Evolutionary conservation across 2,888 invertebrate species (phyloP).

Genomic region (Eumacrocentrus americanus): DNA sequence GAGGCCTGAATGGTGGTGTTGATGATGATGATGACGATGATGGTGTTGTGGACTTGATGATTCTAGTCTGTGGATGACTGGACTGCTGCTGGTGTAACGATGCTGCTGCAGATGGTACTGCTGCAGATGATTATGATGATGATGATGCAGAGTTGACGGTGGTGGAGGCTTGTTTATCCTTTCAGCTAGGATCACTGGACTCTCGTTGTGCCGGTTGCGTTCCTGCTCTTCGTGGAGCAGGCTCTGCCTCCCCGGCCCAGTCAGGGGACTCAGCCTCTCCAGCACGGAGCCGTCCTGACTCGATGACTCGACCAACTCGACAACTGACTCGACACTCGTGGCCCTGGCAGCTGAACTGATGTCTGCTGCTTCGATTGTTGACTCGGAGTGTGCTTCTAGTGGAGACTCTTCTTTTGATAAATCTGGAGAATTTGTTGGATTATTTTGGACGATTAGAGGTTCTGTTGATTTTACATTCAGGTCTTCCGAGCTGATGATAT

Average conservation of each 20-base stretch:
- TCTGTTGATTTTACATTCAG: not conserved
- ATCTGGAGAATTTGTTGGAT: not conserved
- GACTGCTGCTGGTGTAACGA: constrained; percentile 39
- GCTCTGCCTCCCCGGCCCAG: constrained; percentile 56
- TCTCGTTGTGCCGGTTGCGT: constrained; percentile 58
- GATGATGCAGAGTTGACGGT: constrained; percentile 43
- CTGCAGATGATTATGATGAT: constrained; percentile 41
- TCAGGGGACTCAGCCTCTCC: constrained; percentile 61
- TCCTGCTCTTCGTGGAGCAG: constrained; percentile 60
- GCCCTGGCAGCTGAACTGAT: constrained; percentile 38
- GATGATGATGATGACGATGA: constrained; percentile 30
- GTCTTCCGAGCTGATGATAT: not conserved
- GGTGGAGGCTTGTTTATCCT: constrained; percentile 56
- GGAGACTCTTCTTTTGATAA: not conserved
- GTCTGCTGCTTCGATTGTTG: constrained; percentile 19
- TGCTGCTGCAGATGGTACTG: constrained; percentile 40
- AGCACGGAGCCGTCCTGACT: constrained; percentile 59
- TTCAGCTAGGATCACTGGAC: constrained; percentile 58
- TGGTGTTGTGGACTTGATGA: constrained; percentile 24
- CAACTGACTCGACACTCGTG: constrained; percentile 32
- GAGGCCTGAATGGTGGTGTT: constrained; percentile 35
- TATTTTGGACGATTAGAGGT: no score
- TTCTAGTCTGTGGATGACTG: constrained; percentile 41
- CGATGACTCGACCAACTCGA: constrained; percentile 51
- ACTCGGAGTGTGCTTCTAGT: constrained; percentile 49